phyloP scores from a whole-genome alignment of 1,140 invertebrate genomes.

The Rhopalosiphum maidis region DNA sequence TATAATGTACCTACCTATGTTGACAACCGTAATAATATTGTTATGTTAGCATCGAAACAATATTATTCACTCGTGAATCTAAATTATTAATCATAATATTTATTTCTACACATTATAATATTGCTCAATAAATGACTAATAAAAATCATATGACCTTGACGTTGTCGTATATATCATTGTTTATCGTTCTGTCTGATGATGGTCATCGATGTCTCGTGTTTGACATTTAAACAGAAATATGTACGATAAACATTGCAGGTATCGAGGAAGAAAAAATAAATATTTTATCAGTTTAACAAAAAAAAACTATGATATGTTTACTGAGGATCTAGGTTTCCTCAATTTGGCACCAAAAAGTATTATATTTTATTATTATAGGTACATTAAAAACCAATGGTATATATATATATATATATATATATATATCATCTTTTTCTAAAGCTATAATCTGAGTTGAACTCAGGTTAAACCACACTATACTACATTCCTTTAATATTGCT shows the following conservation, averaged over 20 bases:
- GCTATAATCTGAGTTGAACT: background rate
- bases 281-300: background rate
- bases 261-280: background rate
- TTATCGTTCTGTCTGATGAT: background rate
- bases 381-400: background rate
- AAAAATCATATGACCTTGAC: too few relatives aligned
- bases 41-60: background rate
- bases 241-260: background rate
- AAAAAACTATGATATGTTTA: background rate
- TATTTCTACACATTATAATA: too few relatives aligned
- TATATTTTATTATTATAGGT: background rate
- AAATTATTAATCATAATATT: background rate
- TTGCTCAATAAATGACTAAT: too few relatives aligned
- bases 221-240: background rate
- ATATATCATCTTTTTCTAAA: background rate
- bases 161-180: too few relatives aligned
- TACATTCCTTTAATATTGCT: background rate
- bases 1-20: background rate
- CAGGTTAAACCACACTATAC: background rate
- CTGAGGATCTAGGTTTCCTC: background rate
- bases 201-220: background rate
- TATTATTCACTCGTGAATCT: background rate
- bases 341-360: background rate
- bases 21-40: background rate
- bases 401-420: too few relatives aligned